A percentile compares a stretch with the other conserved stretches of the same genome.
Evolutionary conservation across 2,113 vertebrate species (phyloP).

Genomic region (Tupaia tana): DNA sequence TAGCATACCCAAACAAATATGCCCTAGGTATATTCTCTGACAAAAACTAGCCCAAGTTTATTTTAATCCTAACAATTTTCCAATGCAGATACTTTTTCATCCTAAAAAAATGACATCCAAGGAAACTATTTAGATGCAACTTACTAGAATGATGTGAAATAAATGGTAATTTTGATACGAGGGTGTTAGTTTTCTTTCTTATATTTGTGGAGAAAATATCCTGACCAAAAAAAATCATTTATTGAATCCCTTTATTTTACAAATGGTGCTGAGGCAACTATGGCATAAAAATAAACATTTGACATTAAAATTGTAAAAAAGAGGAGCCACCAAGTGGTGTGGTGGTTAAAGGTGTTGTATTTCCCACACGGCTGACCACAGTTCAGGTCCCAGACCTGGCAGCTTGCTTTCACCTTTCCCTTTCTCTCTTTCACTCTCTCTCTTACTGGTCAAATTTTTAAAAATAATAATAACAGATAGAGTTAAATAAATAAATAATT

Average conservation of each 20-base stretch:
- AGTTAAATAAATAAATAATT: too few relatives aligned
- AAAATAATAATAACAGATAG: too few relatives aligned
- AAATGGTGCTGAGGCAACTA: slow-evolving; percentile 79
- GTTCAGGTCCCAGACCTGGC: too few relatives aligned
- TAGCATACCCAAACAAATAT: slow-evolving; percentile 58
- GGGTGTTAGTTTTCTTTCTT: slow-evolving; percentile 72
- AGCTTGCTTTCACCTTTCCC: too few relatives aligned
- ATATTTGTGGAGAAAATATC: slow-evolving; percentile 72
- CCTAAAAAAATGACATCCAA: slow-evolving; percentile 44
- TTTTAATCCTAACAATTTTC: slow-evolving; percentile 30
- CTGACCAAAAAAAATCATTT: slow-evolving; percentile 48
- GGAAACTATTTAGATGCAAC: slow-evolving; percentile 59
- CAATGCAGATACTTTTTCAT: slow-evolving; percentile 38
- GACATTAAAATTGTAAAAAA: slow-evolving; percentile 72
- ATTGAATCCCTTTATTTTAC: slow-evolving; percentile 73
- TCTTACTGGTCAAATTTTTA: too few relatives aligned
- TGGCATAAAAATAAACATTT: slow-evolving; percentile 83
- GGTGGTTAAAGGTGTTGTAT: too few relatives aligned
- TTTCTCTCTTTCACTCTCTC: too few relatives aligned
- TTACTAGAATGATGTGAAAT: slow-evolving; percentile 55
- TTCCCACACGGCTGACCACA: too few relatives aligned
- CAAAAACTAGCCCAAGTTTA: slow-evolving; percentile 50
- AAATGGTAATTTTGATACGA: slow-evolving; percentile 62
- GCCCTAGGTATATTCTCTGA: slow-evolving; percentile 58
- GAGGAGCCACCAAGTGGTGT: too few relatives aligned